Conservation (phyloP, 2,113 vertebrate species). For the Tauraco erythrolophus region DNA sequence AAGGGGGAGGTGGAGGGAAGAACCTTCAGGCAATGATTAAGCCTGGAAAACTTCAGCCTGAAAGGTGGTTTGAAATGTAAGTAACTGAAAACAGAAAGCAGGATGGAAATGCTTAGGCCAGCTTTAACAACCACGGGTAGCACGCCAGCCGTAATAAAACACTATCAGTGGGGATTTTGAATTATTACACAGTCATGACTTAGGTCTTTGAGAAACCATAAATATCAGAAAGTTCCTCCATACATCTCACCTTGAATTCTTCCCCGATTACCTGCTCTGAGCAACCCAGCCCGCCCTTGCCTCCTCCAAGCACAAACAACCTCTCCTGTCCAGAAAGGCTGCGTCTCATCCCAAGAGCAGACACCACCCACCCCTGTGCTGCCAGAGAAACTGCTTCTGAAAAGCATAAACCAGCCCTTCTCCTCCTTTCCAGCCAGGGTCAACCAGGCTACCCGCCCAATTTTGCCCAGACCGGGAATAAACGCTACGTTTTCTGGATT, state of each 20-base stretch:
- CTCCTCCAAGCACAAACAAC: not conserved
- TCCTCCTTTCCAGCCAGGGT: not conserved
- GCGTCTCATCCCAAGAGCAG: not conserved
- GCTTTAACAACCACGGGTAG: not conserved
- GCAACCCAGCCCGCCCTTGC: not conserved
- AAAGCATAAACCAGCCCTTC: not conserved
- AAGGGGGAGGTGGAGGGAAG: conserved; percentile 25
- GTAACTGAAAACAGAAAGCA: conserved; percentile 51
- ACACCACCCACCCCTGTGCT: not conserved
- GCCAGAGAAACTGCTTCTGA: not conserved
- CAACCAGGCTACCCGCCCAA: not conserved
- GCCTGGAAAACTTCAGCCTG: conserved; percentile 59
- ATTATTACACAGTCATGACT: not conserved
- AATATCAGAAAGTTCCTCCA: not conserved
- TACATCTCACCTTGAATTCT: not conserved
- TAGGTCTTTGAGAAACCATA: not conserved
- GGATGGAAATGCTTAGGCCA: conserved; percentile 29
- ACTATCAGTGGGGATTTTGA: not conserved
- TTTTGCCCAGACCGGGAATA: not conserved
- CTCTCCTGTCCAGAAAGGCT: not conserved
- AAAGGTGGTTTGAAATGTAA: conserved; percentile 54
- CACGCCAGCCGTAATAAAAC: not conserved
- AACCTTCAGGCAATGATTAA: conserved; percentile 69
- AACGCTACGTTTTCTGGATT: not conserved
- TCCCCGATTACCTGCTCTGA: not conserved